These are phyloP conservation scores for Rachycentron canadum DNA, from an alignment of 2,797 vertebrate species.

Conservation along the genomic window DNA sequence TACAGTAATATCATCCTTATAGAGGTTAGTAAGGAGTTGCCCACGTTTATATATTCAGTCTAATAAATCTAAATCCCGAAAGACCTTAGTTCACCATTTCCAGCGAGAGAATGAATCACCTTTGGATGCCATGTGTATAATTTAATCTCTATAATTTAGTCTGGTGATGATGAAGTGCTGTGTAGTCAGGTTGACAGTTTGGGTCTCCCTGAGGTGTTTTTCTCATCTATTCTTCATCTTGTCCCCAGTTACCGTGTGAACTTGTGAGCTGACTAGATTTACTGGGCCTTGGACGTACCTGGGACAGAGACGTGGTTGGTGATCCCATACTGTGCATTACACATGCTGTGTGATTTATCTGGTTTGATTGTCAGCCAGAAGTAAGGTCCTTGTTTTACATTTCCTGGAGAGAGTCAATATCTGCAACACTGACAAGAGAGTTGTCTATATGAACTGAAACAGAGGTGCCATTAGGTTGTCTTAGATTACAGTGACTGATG, in stretches of 20 bases:
- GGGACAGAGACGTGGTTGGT: background rate
- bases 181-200: constrained; percentile 30
- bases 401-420: constrained; percentile 8
- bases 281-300: background rate
- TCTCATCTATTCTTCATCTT: constrained; percentile 20
- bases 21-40: background rate
- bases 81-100: constrained; percentile 4
- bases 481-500: constrained; percentile 3
- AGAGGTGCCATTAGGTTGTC: background rate
- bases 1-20: constrained; percentile 14
- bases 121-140: constrained; percentile 19
- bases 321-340: constrained; percentile 20
- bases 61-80: constrained; percentile 26
- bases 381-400: constrained; percentile 12
- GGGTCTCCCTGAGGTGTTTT: constrained; percentile 13
- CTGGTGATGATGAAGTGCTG: constrained; percentile 38
- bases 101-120: constrained; percentile 13
- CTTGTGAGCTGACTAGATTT: constrained; percentile 13
- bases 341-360: constrained; percentile 22
- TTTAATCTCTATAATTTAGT: constrained; percentile 18
- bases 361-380: constrained; percentile 12
- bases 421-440: constrained; percentile 11
- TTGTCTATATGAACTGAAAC: background rate
- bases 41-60: background rate
- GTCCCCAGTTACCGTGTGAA: constrained; percentile 8